Evolutionary conservation across 1,140 invertebrate species (phyloP), one percentile per base, ranked within the genome.

Genomic region (Helicoverpa zea): DNA sequence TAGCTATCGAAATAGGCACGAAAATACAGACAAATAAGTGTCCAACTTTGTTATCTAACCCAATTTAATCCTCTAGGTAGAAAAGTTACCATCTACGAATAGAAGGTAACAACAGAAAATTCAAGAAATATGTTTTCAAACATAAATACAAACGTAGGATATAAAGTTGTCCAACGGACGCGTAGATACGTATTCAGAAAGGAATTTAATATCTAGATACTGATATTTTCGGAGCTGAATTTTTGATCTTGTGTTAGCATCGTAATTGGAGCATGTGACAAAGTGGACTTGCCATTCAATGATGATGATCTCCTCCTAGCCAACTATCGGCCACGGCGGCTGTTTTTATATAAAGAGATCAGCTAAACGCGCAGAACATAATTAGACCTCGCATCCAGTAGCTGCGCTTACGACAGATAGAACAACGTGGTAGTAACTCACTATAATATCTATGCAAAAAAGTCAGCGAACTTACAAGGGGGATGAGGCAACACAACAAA

Each of bases 111-210:
- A 12, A 59, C 23, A 30, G 16, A 59, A 29, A 59, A 59, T 59
- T 59, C 58, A 59, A 59, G 30, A 59, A 29, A 59, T 59, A 16
- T 29, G 3, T 64, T 30, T 30, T 0, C 29, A 14, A 43, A 43
- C n/a, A 68, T 49, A 68, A 7, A 30, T n/a, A 9, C 64, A 7
- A 29, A 29, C 11, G 66, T 70, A 14, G 7, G 14, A 52, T 29
- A 66, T 18, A 47, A 66, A 66, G 35, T 47, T n/a, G 16, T 49
- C 14, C 2, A 47, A 66, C n/a, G n/a, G 14, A 64, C 30, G 14
- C 43, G 63, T 18, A 43, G n/a, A 30, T 70, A 29, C n/a, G 66
- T 29, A 52, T 70, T 10, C 18, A 70, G 66, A 70, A 52, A 70
- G 66, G 66, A 70, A 70, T 70, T 54, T 51, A 52, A 29, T 54